Evolutionary conservation across 2,797 vertebrate species (phyloP).

Genomic region (Cynodonichthys magdalenae): DNA sequence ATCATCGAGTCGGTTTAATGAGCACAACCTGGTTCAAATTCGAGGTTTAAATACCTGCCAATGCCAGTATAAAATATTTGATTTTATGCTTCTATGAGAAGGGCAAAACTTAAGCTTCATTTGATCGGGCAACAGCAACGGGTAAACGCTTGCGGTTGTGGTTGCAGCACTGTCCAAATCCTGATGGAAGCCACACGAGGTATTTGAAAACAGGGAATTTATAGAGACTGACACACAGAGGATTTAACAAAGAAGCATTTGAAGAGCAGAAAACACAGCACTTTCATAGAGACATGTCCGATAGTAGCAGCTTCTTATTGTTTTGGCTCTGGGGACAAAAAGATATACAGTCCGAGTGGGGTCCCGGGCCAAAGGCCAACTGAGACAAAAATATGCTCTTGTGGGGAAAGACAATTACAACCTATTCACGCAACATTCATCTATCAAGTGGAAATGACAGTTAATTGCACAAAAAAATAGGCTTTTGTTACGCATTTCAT

Average conservation of each 20-base stretch:
- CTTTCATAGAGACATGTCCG: constrained; percentile 33
- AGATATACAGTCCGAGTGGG: constrained; percentile 50
- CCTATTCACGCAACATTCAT: constrained; percentile 54
- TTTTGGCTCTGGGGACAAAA: constrained; percentile 48
- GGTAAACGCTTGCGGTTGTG: constrained; percentile 48
- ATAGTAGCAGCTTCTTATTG: constrained; percentile 48
- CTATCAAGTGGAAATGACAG: constrained; percentile 54
- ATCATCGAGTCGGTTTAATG: constrained; percentile 76
- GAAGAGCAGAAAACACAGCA: constrained; percentile 56
- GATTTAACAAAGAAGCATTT: constrained; percentile 64
- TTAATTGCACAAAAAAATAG: constrained; percentile 55
- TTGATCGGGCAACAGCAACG: constrained; percentile 60
- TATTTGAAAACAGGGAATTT: constrained; percentile 44
- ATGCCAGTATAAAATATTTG: constrained; percentile 67
- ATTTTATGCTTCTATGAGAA: constrained; percentile 69
- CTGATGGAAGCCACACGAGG: constrained; percentile 55
- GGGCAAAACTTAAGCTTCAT: constrained; percentile 58
- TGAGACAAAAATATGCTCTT: constrained; percentile 45
- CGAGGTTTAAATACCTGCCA: constrained; percentile 74
- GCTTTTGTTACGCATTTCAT: constrained; percentile 55
- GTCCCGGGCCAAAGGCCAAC: constrained; percentile 53
- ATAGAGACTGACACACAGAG: constrained; percentile 50
- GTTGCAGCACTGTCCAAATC: constrained; percentile 12
- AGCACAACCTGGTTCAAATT: constrained; percentile 74
- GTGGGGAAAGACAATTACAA: constrained; percentile 54